Evolutionary conservation across 1,140 invertebrate species (phyloP).

Genomic region (Neomicropteryx cornuta): DNA sequence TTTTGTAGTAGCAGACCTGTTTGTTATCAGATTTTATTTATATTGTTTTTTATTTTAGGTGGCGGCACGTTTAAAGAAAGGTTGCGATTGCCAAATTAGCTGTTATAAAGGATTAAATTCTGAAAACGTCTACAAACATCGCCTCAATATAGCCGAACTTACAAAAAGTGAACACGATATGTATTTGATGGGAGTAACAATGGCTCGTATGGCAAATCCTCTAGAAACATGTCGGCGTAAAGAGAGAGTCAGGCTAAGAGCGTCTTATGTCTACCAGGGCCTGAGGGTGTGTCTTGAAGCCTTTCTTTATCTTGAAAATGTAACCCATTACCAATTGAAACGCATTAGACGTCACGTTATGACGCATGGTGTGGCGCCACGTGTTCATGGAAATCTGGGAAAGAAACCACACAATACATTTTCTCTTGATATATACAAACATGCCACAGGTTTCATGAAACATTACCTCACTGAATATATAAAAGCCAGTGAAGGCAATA

Average conservation of each 20-base stretch:
- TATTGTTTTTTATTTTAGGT: too few relatives aligned
- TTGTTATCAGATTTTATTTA: too few relatives aligned
- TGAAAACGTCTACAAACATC: constrained; percentile 61
- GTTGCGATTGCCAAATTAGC: constrained; percentile 67
- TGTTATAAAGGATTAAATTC: constrained; percentile 62
- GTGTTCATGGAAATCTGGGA: constrained; percentile 67
- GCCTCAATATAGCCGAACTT: constrained; percentile 66
- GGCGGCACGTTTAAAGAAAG: constrained; percentile 52
- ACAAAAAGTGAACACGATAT: constrained; percentile 64
- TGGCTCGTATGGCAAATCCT: constrained; percentile 66
- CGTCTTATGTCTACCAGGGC: constrained; percentile 66
- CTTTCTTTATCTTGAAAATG: constrained; percentile 69
- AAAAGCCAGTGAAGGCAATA: constrained; percentile 31
- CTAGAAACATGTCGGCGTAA: constrained; percentile 60
- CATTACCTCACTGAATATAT: constrained; percentile 49
- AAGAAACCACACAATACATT: constrained; percentile 76
- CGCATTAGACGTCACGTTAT: constrained; percentile 66
- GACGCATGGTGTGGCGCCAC: constrained; percentile 63
- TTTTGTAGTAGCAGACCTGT: background rate
- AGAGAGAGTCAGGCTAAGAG: constrained; percentile 55
- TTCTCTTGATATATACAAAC: constrained; percentile 64
- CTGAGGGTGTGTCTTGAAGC: constrained; percentile 66
- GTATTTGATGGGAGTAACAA: constrained; percentile 71
- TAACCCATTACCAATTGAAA: constrained; percentile 69
- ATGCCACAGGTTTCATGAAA: constrained; percentile 64